phyloP scores from a whole-genome alignment of 2,888 invertebrate genomes.

The Elmis aenea region DNA sequence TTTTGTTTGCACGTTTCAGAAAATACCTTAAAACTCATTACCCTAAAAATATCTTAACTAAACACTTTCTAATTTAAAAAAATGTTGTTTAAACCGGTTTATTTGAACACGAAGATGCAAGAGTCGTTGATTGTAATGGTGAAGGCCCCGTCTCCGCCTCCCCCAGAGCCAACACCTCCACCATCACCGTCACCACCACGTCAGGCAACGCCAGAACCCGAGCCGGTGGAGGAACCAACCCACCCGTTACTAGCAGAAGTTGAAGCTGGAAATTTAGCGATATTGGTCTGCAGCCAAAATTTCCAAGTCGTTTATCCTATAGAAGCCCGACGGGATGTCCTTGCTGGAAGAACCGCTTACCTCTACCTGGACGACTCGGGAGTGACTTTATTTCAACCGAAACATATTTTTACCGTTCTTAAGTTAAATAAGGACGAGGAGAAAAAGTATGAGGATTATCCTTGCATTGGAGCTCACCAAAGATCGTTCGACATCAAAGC shows the following conservation, averaged over 20 bases:
- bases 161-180: conserved; percentile 16
- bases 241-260: conserved; percentile 20
- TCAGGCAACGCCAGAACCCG: conserved; percentile 21
- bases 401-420: conserved; percentile 70
- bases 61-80: no score
- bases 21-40: no score
- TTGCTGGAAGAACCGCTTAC: conserved; percentile 70
- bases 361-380: conserved; percentile 67
- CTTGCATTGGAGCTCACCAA: conserved; percentile 41
- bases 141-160: conserved; percentile 14
- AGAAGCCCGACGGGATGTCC: conserved; percentile 68
- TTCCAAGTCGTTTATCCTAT: conserved; percentile 70
- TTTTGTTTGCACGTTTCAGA: no score
- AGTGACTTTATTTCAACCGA: conserved; percentile 66
- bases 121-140: conserved; percentile 34
- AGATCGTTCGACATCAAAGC: conserved; percentile 28
- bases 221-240: conserved; percentile 8
- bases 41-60: no score
- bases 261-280: conserved; percentile 29
- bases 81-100: conserved; percentile 38
- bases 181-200: conserved; percentile 20
- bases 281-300: conserved; percentile 47
- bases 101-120: conserved; percentile 33
- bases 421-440: conserved; percentile 58
- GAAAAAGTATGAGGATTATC: conserved; percentile 38